Conservation (phyloP, 2,113 vertebrate species). For the Pampusana beccarii region DNA sequence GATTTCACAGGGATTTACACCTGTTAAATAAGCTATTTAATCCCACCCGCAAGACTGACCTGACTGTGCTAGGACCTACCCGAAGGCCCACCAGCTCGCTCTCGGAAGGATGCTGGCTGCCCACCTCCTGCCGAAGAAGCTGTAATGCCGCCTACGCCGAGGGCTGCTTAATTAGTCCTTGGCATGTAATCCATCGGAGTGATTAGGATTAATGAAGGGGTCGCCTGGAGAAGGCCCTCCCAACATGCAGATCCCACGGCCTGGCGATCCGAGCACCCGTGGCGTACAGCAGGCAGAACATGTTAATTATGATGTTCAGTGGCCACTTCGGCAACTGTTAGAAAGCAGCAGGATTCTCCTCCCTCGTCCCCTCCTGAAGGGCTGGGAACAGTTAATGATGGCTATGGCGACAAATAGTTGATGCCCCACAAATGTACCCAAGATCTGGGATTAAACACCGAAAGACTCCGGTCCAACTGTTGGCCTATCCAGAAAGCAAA, state of each 20-base stretch:
- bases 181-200: neutral
- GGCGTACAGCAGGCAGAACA: rapidly evolving
- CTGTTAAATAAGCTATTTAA: neutral
- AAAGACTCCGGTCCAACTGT: neutral
- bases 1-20: neutral
- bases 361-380: neutral
- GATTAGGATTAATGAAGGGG: neutral
- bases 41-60: neutral
- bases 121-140: neutral
- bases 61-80: neutral
- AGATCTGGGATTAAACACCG: neutral
- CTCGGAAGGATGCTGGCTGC: neutral
- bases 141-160: rapidly evolving
- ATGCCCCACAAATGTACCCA: rapidly evolving
- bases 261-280: rapidly evolving
- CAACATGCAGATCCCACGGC: neutral
- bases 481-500: neutral
- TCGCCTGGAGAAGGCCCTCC: neutral
- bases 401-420: neutral
- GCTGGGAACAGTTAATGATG: neutral
- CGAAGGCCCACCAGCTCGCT: neutral
- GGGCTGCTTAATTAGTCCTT: neutral
- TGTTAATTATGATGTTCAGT: neutral
- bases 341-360: neutral
- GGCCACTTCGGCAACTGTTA: neutral